Conservation (phyloP, 2,888 invertebrate genomes). For the Leptinotarsa juncta region DNA sequence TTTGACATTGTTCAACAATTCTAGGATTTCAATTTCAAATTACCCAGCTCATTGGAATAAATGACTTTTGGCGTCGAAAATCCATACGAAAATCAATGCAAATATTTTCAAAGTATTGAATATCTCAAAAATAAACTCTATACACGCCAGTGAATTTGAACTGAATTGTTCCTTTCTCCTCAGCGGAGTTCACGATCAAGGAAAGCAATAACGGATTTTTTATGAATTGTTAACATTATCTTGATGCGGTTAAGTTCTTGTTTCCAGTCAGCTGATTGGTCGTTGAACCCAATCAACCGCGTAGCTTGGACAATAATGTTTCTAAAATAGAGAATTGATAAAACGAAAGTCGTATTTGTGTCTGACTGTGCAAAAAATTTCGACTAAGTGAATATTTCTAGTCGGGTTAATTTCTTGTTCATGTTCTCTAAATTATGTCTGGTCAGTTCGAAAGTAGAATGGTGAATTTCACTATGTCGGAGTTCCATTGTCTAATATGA, state of each 20-base stretch:
- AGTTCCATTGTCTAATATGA: too few species aligned
- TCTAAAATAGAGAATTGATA: neutral
- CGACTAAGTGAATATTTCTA: too few species aligned
- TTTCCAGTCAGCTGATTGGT: constrained; percentile 23
- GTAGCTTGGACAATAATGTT: neutral
- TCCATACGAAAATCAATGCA: neutral
- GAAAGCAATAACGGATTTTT: constrained; percentile 22
- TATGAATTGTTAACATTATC: constrained; percentile 18
- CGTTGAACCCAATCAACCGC: constrained; percentile 14
- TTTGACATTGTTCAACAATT: too few species aligned
- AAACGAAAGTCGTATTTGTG: constrained; percentile 6
- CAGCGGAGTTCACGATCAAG: constrained; percentile 2
- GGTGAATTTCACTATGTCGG: too few species aligned
- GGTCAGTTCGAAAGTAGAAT: too few species aligned
- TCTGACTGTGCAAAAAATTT: neutral
- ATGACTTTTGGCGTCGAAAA: too few species aligned
- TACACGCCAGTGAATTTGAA: constrained; percentile 3
- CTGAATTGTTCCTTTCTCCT: constrained; percentile 5
- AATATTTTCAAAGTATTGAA: neutral
- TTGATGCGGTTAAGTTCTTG: constrained; percentile 17
- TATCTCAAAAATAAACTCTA: neutral
- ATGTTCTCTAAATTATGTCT: too few species aligned
- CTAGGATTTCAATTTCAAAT: neutral
- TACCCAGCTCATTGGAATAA: neutral
- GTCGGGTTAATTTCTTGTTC: too few species aligned